Evolutionary conservation across 2,888 invertebrate species (phyloP).

Genomic region (Noctua comes): DNA sequence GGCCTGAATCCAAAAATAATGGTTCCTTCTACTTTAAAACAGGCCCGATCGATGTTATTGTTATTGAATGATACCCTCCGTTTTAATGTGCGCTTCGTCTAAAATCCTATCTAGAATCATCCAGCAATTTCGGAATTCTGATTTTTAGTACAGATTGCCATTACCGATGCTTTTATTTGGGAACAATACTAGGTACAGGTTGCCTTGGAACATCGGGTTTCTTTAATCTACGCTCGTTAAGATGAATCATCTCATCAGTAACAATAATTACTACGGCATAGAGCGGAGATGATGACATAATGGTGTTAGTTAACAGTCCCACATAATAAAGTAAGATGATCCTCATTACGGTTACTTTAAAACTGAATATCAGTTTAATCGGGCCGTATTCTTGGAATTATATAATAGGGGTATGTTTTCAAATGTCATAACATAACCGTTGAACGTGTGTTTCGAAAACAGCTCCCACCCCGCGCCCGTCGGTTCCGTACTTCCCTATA

Average conservation of each 20-base stretch:
- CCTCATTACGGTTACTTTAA: conserved; percentile 8
- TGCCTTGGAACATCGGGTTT: not conserved
- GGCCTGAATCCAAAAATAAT: conserved; percentile 39
- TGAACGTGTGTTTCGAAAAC: not conserved
- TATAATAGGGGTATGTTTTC: not conserved
- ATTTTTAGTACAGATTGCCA: not conserved
- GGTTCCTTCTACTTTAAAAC: conserved; percentile 43
- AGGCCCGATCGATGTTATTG: conserved; percentile 38
- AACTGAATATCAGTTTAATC: conserved; percentile 1
- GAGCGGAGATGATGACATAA: conserved; percentile 25
- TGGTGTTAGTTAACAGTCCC: conserved; percentile 7
- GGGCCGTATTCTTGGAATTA: not conserved
- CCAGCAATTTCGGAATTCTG: conserved; percentile 1
- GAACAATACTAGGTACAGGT: not conserved
- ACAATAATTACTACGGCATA: not conserved
- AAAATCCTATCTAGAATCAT: conserved; percentile 17
- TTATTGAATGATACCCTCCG: conserved; percentile 38
- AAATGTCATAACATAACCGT: conserved; percentile 9
- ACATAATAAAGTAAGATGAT: conserved; percentile 11
- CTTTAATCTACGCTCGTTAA: conserved; percentile 22
- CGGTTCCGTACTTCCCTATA: conserved; percentile 10
- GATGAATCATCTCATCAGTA: conserved; percentile 22
- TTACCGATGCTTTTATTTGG: not conserved
- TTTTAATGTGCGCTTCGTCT: conserved; percentile 22
- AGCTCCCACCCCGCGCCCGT: not conserved